Base-by-base conservation (phyloP, 2,113 vertebrate species). In the Trematocara unimaculatum region DNA sequence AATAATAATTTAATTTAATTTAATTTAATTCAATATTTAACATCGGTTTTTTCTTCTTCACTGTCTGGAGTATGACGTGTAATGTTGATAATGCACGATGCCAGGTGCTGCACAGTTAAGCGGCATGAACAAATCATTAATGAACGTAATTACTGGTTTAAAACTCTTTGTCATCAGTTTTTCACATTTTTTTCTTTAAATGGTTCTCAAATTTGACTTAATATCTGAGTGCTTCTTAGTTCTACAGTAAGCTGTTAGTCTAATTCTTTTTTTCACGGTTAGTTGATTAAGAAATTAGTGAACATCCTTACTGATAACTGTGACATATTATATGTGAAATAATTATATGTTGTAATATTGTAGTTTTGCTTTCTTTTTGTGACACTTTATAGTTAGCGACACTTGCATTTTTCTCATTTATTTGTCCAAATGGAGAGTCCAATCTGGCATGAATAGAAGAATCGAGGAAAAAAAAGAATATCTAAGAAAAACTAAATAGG, bases 1-100 rank as follows among this genome's bases (percentile, higher is more conserved):
- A n/a, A n/a, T n/a, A n/a, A n/a, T n/a, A n/a, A 53, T 10, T 10
- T 0, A 54, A 20, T 55, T 3, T 0, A 4, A 54, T 23, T 54
- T 0, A 12, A 55, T 55, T 55, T 1, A 23, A 55, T 23, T 13
- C 2, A 55, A 23, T 55, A 55, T 55, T 55, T 56, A 56, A 14
- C 54, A 56, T 29, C 7, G 1, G 4, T 4, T 56, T 56, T 26
- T 7, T 26, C 23, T 26, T 56, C 23, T 23, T 56, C 12, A 26
- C 54, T 26, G 12, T 56, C 54, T 14, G 54, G 20, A 55, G 54
- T 56, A 7, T 56, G 12, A 26, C 12, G 23, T 56, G 54, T 26
- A 56, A 56, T 56, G 4, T 56, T 26, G 23, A 56, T 56, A 7
- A 56, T 26, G 23, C 23, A 56, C 12, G 0, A 14, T 26, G 7